Evolutionary conservation across 1,140 invertebrate species (phyloP), one percentile per base, ranked within the genome.

Genomic region (Camponotus pennsylvanicus): DNA sequence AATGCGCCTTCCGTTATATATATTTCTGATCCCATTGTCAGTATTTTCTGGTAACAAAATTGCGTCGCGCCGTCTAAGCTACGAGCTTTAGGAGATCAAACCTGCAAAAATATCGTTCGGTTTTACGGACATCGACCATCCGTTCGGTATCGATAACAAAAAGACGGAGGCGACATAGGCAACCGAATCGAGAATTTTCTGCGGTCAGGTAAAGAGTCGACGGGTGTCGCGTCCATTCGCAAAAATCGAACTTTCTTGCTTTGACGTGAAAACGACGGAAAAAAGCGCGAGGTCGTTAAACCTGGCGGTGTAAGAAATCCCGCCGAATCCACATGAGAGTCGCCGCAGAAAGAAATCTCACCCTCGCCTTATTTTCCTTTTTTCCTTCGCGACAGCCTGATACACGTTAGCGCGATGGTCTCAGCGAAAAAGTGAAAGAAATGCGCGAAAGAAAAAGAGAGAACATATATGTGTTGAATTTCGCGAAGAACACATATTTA

Each of bases 241-340:
- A 84, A 88, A 88, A 88, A 77, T 88, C 66, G 45, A 71, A 57
- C 79, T 42, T 59, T 27, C 27, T 3, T n/a, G n/a, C 27, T 61
- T 45, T 18, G 40, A 18, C 45, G 8, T 21, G 21, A 32, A 9
- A 55, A 27, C 4, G 34, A 80, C 11, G 45, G 55, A 64, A 86
- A 87, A 85, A 75, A 49, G 21, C 37, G 34, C 40, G 13, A 57
- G 82, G 15, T 89, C 69, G 64, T 86, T 66, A 86, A 86, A 80
- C 57, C 61, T 42, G 42, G 27, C 59, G 76, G 78, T 32, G n/a
- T 40, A 69, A 80, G 76, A 78, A 49, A 75, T 83, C 67, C 69
- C 18, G 55, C 8, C 32, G 61, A 49, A 61, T 9, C 67, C 66
- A 77, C 77, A 42, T 59, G 59, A 75, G 79, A 73, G 37, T 49